Evolutionary conservation across 2,113 vertebrate species (phyloP).

Genomic region (Antechinus stuartii): DNA sequence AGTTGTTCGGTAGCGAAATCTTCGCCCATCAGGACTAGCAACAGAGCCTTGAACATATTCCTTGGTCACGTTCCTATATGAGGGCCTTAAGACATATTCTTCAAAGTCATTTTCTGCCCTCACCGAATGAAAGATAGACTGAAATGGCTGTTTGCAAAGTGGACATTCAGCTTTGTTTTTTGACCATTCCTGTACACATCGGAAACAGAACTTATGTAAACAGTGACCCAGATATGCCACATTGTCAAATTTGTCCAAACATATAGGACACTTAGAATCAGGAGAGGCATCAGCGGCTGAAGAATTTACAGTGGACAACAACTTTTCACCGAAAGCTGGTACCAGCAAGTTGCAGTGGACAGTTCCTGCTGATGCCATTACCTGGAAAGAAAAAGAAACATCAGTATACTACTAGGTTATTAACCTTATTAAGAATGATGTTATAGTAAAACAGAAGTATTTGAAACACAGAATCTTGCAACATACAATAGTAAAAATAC

Average conservation of each 20-base stretch:
- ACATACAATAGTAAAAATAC: constrained; percentile 48
- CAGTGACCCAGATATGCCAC: constrained; percentile 93
- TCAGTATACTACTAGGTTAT: constrained; percentile 37
- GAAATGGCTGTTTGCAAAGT: constrained; percentile 96
- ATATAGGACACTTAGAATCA: constrained; percentile 98
- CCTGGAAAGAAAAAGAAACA: constrained; percentile 83
- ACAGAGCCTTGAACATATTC: constrained; percentile 83
- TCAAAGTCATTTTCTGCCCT: constrained; percentile 95
- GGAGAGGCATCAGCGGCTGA: constrained; percentile 91
- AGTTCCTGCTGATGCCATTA: constrained; percentile 86
- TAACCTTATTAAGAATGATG: neutral
- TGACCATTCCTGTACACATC: constrained; percentile 97
- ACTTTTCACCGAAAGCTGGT: constrained; percentile 81
- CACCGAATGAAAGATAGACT: constrained; percentile 95
- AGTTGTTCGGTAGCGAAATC: constrained; percentile 94
- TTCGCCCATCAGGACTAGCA: constrained; percentile 86
- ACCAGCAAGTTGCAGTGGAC: constrained; percentile 83
- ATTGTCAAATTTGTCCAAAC: constrained; percentile 96
- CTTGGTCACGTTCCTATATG: constrained; percentile 69
- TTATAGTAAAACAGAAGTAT: constrained; percentile 39
- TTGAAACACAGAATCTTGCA: constrained; percentile 31
- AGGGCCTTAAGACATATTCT: constrained; percentile 89
- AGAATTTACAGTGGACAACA: constrained; percentile 86
- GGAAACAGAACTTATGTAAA: constrained; percentile 96
- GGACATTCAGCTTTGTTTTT: constrained; percentile 99